Conservation (phyloP, 64 coral and sea anemone genomes). For the Pocillopora verrucosa region DNA sequence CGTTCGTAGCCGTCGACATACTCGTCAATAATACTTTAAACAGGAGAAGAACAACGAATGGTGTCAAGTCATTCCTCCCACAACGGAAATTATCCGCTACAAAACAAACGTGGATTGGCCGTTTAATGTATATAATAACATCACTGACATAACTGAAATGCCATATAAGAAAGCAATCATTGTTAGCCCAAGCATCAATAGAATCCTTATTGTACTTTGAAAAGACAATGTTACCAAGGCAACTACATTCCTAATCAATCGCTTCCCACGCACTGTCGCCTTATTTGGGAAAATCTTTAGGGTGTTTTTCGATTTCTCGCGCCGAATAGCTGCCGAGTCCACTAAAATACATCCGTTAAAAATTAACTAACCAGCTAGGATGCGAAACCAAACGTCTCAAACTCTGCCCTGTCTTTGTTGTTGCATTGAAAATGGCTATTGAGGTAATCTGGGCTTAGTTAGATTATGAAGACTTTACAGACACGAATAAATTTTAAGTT, state of each 20-base stretch:
- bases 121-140: slow-evolving; percentile 50
- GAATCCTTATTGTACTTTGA: slow-evolving; percentile 29
- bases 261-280: slow-evolving; percentile 26
- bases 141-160: slow-evolving; percentile 50
- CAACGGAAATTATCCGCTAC: slow-evolving; percentile 37
- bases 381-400: not conserved
- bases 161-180: slow-evolving; percentile 49
- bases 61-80: slow-evolving; percentile 43
- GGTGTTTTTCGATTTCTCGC: not conserved
- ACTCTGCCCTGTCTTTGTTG: not conserved
- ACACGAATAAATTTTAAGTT: not conserved
- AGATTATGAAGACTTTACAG: not conserved
- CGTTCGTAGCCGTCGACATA: not conserved
- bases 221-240: slow-evolving; percentile 14
- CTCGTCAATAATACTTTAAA: slow-evolving; percentile 8
- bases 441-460: not conserved
- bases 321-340: not conserved
- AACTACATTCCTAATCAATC: slow-evolving; percentile 19
- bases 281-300: slow-evolving; percentile 39
- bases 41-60: not conserved
- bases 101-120: slow-evolving; percentile 55
- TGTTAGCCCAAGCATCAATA: slow-evolving; percentile 29
- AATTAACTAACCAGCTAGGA: not conserved
- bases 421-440: not conserved
- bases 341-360: not conserved